phyloP scores from a whole-genome alignment of 2,113 vertebrate genomes.

The Stomatorhinus ivindoensis region DNA sequence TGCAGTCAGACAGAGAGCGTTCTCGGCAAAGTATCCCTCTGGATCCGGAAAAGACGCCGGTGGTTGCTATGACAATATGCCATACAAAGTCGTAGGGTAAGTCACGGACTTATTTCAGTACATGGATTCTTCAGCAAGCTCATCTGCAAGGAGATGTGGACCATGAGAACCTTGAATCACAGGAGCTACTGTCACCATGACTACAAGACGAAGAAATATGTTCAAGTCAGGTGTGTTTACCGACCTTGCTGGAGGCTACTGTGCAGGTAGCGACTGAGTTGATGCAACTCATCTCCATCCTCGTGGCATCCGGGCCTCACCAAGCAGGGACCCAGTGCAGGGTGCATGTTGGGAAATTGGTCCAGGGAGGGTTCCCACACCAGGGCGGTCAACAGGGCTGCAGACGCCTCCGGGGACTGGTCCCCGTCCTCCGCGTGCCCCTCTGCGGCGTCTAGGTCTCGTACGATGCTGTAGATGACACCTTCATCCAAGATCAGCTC shows the following conservation, averaged over 20 bases:
- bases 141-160: slow-evolving; percentile 42
- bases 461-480: slow-evolving; percentile 54
- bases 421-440: slow-evolving; percentile 18
- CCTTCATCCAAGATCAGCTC: slow-evolving; percentile 43
- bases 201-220: background rate
- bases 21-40: slow-evolving; percentile 25
- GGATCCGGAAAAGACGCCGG: slow-evolving; percentile 29
- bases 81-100: slow-evolving; percentile 51
- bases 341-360: slow-evolving; percentile 18
- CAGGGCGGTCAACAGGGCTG: slow-evolving; percentile 3
- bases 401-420: background rate
- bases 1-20: slow-evolving; percentile 7
- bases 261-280: slow-evolving; percentile 49
- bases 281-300: slow-evolving; percentile 53
- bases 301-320: slow-evolving; percentile 32
- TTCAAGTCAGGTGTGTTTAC: background rate
- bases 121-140: slow-evolving; percentile 47
- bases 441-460: slow-evolving; percentile 39
- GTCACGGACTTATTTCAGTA: slow-evolving; percentile 57
- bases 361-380: slow-evolving; percentile 23
- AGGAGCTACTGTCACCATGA: background rate
- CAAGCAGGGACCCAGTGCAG: slow-evolving; percentile 30
- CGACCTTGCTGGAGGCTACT: slow-evolving; percentile 49
- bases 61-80: slow-evolving; percentile 57
- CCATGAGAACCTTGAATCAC: background rate